A percentile compares a stretch with the other conserved stretches of the same genome.
Evolutionary conservation across 2,797 vertebrate species (phyloP).

Genomic region (Semaprochilodus insignis): DNA sequence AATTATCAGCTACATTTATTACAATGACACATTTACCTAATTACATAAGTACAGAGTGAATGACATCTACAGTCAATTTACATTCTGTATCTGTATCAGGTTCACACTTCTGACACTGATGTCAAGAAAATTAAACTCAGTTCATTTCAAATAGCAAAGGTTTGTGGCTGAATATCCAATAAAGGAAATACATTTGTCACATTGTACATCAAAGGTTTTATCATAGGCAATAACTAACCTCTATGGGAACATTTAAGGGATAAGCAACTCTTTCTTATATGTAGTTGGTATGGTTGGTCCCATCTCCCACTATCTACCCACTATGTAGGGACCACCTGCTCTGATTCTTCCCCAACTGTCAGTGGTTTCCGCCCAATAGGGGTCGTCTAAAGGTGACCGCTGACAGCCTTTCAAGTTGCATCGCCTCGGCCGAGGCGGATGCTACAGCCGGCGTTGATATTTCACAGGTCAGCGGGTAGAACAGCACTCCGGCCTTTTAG

Average conservation of each 20-base stretch:
- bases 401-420: slow-evolving; percentile 82
- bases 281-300: not conserved
- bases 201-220: too few species aligned
- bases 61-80: too few species aligned
- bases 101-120: too few species aligned
- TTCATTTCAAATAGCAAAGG: too few species aligned
- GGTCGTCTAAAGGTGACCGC: slow-evolving; percentile 70
- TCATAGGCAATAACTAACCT: too few species aligned
- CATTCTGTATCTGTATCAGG: too few species aligned
- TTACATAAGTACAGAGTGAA: too few species aligned
- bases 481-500: slow-evolving; percentile 68
- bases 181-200: too few species aligned
- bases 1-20: not conserved
- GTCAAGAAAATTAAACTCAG: too few species aligned
- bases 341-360: slow-evolving; percentile 40
- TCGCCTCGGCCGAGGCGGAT: slow-evolving; percentile 77
- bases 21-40: not conserved
- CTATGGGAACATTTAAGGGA: not conserved
- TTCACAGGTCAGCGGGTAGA: slow-evolving; percentile 80
- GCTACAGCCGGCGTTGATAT: slow-evolving; percentile 72
- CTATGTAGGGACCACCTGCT: slow-evolving; percentile 35
- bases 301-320: slow-evolving; percentile 4
- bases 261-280: not conserved
- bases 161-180: too few species aligned
- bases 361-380: slow-evolving; percentile 56